Evolutionary conservation across 2,888 invertebrate genomes (phyloP).

Genomic region (Agriotes lineatus): DNA sequence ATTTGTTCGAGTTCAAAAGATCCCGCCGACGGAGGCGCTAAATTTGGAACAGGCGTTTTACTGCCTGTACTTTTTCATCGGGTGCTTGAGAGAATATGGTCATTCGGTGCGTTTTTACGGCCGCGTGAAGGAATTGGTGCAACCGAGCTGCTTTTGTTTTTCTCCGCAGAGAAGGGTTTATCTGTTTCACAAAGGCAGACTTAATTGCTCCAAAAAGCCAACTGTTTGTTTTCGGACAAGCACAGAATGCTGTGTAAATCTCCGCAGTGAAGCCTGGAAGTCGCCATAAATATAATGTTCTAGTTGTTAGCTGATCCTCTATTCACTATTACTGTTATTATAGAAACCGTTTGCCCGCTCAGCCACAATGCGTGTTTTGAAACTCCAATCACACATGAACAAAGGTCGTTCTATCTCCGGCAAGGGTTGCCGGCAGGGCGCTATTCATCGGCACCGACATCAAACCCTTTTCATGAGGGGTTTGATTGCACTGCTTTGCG

Average conservation of each 20-base stretch:
- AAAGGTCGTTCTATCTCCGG: constrained; percentile 34
- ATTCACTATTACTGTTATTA: constrained; percentile 24
- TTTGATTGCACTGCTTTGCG: constrained; percentile 21
- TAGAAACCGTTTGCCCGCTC: constrained; percentile 30
- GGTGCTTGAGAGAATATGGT: constrained; percentile 1
- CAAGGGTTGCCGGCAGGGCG: constrained; percentile 29
- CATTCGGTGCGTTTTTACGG: constrained; percentile 16
- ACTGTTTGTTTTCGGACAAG: too few species aligned
- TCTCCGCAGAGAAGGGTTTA: too few species aligned
- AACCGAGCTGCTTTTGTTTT: too few species aligned
- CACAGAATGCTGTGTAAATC: not conserved
- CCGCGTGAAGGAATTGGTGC: not conserved
- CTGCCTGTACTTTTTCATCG: constrained; percentile 14
- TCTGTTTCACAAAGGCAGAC: too few species aligned
- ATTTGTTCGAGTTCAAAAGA: constrained; percentile 37
- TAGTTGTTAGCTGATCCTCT: constrained; percentile 21
- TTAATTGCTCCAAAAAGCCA: too few species aligned
- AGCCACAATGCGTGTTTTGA: constrained; percentile 40
- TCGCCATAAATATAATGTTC: constrained; percentile 16
- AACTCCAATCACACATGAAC: constrained; percentile 40
- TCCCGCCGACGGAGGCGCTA: constrained; percentile 25
- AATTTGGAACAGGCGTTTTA: constrained; percentile 30
- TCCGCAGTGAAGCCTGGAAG: constrained; percentile 3
- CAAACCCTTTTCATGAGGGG: constrained; percentile 35
- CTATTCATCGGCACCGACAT: constrained; percentile 35